A percentile compares a stretch with the other conserved stretches of the same genome.
These are phyloP conservation scores for Cryptoblepharus egeriae DNA, from an alignment of 2,797 vertebrate genomes.

Conservation along the genomic window DNA sequence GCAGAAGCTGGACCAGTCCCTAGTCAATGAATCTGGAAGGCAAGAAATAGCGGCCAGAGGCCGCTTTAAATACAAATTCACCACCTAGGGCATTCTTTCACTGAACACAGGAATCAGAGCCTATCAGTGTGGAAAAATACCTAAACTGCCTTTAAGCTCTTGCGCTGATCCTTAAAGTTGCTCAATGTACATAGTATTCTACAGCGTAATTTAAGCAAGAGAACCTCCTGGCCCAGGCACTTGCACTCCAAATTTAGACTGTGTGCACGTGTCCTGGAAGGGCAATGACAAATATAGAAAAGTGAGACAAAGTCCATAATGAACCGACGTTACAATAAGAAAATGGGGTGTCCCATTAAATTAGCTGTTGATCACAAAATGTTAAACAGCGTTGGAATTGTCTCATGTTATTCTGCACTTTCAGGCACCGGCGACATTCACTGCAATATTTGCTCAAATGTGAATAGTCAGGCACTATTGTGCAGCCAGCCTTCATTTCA, in stretches of 20 bases:
- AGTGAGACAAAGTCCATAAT: not conserved
- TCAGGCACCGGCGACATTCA: fast-evolving
- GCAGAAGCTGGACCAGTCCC: too few species aligned
- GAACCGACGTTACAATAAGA: too few species aligned
- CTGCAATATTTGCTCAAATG: not conserved
- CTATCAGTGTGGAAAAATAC: not conserved
- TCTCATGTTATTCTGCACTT: not conserved
- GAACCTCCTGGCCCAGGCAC: not conserved
- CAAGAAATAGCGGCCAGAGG: not conserved
- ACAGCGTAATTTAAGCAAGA: not conserved
- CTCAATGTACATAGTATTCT: not conserved
- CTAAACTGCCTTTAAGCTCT: not conserved
- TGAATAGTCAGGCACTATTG: fast-evolving
- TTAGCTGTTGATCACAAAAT: not conserved
- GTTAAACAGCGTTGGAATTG: not conserved
- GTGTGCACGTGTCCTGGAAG: not conserved
- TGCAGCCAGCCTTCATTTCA: not conserved
- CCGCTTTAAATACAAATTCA: too few species aligned
- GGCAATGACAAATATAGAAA: too few species aligned
- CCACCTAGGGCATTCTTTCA: too few species aligned
- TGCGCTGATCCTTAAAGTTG: not conserved
- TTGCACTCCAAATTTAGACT: not conserved
- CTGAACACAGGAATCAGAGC: not conserved
- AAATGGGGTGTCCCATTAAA: not conserved
- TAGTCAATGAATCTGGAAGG: not conserved